Percentiles rank a stretch among this genome's conserved stretches.
Evolutionary conservation across 1,140 invertebrate genomes (phyloP).

Genomic region (Penaeus japonicus): DNA sequence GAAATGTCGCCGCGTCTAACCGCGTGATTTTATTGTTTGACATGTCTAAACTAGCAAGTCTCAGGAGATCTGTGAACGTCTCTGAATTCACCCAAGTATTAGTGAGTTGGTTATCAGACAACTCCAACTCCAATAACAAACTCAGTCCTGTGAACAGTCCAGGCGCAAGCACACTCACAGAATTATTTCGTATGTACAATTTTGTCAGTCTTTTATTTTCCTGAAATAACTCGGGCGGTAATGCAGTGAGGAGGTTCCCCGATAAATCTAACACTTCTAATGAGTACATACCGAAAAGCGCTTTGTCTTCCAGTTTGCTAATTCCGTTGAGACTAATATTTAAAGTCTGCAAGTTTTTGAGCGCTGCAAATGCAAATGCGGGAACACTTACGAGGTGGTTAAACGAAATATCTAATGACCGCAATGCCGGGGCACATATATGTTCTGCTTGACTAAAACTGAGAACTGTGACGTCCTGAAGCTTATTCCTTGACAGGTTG

Average conservation of each 20-base stretch:
- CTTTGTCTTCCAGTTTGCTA: constrained; percentile 57
- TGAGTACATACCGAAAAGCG: constrained; percentile 58
- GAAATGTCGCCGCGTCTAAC: constrained; percentile 77
- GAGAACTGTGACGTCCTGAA: constrained; percentile 83
- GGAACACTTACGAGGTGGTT: constrained; percentile 80
- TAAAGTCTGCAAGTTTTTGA: constrained; percentile 54
- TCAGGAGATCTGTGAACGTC: constrained; percentile 77
- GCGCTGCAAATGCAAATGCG: constrained; percentile 64
- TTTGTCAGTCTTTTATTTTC: constrained; percentile 88
- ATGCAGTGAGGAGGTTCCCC: constrained; percentile 75
- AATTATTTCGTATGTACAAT: constrained; percentile 85
- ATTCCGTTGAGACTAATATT: constrained; percentile 59
- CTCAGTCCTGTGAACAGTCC: constrained; percentile 77
- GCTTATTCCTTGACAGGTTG: constrained; percentile 80
- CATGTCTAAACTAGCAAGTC: constrained; percentile 79
- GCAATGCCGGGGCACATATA: constrained; percentile 72
- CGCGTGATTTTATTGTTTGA: constrained; percentile 76
- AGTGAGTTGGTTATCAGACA: constrained; percentile 80
- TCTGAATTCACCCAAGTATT: constrained; percentile 80
- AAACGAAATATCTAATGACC: constrained; percentile 79
- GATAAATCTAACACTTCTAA: constrained; percentile 58
- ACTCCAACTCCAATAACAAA: constrained; percentile 78
- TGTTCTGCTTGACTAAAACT: constrained; percentile 76
- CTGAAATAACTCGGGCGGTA: constrained; percentile 83
- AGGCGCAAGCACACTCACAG: constrained; percentile 64